These are phyloP conservation scores for Clarias laeviceps DNA, from an alignment of 2,797 vertebrate genomes.

Conservation along the genomic window DNA sequence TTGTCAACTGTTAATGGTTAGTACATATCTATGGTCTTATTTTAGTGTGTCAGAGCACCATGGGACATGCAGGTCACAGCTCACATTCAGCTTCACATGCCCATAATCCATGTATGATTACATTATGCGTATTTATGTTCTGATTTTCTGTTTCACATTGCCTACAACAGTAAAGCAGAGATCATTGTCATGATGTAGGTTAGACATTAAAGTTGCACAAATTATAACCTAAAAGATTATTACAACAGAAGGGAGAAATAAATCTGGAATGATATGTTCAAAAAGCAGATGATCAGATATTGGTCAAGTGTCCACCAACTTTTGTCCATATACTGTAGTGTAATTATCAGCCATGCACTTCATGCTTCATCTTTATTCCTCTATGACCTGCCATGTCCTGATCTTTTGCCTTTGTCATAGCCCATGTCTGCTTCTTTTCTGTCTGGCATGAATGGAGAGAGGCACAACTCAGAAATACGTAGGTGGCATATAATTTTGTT, in stretches of 20 bases:
- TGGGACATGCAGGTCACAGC: too few species aligned
- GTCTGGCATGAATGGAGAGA: background rate
- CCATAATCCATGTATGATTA: too few species aligned
- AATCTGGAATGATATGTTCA: background rate
- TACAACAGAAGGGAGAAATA: background rate
- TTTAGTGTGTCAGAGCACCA: background rate
- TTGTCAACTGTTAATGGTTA: constrained; percentile 21
- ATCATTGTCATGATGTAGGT: background rate
- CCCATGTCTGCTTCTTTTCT: background rate
- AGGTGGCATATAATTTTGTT: background rate
- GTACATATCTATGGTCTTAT: background rate
- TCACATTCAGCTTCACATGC: too few species aligned
- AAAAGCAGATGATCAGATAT: background rate
- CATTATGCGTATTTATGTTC: too few species aligned
- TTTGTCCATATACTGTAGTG: background rate
- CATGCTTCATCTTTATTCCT: background rate
- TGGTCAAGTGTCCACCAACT: background rate
- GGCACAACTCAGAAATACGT: background rate
- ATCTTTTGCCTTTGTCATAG: constrained; percentile 74
- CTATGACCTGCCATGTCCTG: constrained; percentile 42
- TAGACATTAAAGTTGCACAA: background rate
- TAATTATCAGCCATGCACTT: background rate
- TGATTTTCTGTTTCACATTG: too few species aligned
- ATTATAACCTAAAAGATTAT: background rate
- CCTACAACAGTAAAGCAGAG: background rate